A percentile compares a stretch with the other conserved stretches of the same genome.
phyloP scores from a whole-genome alignment of 53 echinoderm and acorn worm species.

The Zoroaster sp. region DNA sequence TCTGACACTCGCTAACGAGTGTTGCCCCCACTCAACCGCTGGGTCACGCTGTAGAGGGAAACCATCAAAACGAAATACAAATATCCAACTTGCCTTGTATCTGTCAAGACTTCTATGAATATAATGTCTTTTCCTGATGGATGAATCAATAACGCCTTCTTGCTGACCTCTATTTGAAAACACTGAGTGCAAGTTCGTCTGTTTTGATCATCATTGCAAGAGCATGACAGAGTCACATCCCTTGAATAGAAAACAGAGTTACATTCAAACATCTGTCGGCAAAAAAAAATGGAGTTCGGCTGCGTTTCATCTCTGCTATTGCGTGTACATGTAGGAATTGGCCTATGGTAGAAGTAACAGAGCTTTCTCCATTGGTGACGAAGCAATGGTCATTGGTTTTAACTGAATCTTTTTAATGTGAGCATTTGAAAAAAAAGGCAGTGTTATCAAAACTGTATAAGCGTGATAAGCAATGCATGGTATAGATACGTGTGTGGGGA shows the following conservation, averaged over 20 bases:
- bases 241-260: not conserved
- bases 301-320: not conserved
- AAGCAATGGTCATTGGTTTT: no score
- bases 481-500: no score
- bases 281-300: not conserved
- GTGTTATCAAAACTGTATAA: no score
- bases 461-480: no score
- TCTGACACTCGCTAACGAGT: slow-evolving; percentile 32
- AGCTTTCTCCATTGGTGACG: no score
- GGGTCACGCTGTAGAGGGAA: not conserved
- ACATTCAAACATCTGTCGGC: not conserved
- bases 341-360: no score
- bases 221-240: not conserved
- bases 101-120: slow-evolving; percentile 21
- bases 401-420: no score
- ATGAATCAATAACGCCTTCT: not conserved
- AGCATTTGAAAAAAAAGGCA: no score
- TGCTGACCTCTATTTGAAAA: not conserved
- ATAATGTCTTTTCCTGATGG: slow-evolving; percentile 44
- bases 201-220: not conserved
- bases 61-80: not conserved
- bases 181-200: not conserved
- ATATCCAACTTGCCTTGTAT: not conserved
- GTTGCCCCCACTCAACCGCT: not conserved
- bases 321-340: no score